Evolutionary conservation across 1,140 invertebrate species (phyloP), one percentile per base, ranked within the genome.

Genomic region (Stenopsyche tienmushanensis): DNA sequence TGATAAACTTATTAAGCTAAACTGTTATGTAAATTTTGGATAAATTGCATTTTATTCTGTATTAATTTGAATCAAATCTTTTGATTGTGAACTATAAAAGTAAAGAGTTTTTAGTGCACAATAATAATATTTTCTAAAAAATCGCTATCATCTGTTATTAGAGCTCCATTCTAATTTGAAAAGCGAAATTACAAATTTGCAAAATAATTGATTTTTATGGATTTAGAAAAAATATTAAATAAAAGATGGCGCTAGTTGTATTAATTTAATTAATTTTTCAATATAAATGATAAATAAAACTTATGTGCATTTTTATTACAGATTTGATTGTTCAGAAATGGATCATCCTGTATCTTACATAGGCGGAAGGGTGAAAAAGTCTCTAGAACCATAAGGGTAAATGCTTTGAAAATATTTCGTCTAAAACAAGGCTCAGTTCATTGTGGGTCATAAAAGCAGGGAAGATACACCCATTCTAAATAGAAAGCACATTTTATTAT

Each of bases 361-460:
- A 7, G 29, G 29, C 29, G 13, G 10, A 47, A 26, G 17, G 57
- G 57, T 24, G 29, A 15, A 13, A 7, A 54, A 54, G 23, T 54
- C 2, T 2, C 29, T 45, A 18, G 18, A 13, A 21, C n/a, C 21
- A 5, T 20, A 44, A 25, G 41, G 21, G 41, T n/a, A 45, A 25
- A 44, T 26, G 57, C 57, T 60, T 60, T 47, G 44, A 60, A 60
- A 60, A 58, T 42, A 58, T 58, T 47, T 58, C 55, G 55, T 29
- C 18, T 26, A 24, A 60, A 60, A 60, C 57, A 60, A 60, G 44
- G 42, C 23, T 60, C 25, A 41, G 24, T 47, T 42, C 42, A 47
- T 60, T 44, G 57, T 17, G 41, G 41, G 42, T 60, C 42, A 26
- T 60, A 49, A 60, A 59, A 60, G 42, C 25, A 29, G 42, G 44